These are phyloP conservation scores for Eudasyphora cyanicolor DNA, from an alignment of 2,888 invertebrate genomes.

Conservation along the genomic window DNA sequence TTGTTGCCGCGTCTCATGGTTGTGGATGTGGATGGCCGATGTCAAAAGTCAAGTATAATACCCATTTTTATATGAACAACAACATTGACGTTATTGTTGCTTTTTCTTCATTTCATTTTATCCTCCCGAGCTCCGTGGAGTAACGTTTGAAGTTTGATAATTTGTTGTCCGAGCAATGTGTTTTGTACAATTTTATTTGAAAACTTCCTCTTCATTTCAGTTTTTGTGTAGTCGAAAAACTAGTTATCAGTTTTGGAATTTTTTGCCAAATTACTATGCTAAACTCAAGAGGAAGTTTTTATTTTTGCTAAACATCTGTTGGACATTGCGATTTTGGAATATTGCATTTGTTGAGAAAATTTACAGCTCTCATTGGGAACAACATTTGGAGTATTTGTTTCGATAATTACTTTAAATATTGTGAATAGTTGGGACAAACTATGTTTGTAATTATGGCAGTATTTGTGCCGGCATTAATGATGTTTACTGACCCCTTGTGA, in stretches of 20 bases:
- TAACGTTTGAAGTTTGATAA: slow-evolving; percentile 12
- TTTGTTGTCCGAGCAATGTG: slow-evolving; percentile 6
- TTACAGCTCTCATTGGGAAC: too few species aligned
- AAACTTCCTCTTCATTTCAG: background rate
- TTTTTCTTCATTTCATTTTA: background rate
- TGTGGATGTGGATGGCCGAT: slow-evolving; percentile 22
- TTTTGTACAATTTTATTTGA: slow-evolving; percentile 15
- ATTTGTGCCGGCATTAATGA: too few species aligned
- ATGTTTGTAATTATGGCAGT: too few species aligned
- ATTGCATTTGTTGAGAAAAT: too few species aligned
- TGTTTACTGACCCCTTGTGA: too few species aligned
- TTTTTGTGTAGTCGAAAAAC: background rate
- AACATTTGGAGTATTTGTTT: too few species aligned
- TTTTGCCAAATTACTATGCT: background rate
- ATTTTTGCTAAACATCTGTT: background rate
- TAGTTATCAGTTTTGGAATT: slow-evolving; percentile 18
- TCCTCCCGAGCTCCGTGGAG: background rate
- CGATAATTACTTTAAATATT: too few species aligned
- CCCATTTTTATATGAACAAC: slow-evolving; percentile 33
- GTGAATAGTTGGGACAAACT: too few species aligned
- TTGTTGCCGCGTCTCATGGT: background rate
- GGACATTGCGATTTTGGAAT: background rate
- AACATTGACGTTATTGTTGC: background rate
- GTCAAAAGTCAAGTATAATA: slow-evolving; percentile 53
- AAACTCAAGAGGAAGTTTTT: slow-evolving; percentile 1